Evolutionary conservation across 23 tunicate species (phyloP).

Genomic region (Trididemnum nubilum): DNA sequence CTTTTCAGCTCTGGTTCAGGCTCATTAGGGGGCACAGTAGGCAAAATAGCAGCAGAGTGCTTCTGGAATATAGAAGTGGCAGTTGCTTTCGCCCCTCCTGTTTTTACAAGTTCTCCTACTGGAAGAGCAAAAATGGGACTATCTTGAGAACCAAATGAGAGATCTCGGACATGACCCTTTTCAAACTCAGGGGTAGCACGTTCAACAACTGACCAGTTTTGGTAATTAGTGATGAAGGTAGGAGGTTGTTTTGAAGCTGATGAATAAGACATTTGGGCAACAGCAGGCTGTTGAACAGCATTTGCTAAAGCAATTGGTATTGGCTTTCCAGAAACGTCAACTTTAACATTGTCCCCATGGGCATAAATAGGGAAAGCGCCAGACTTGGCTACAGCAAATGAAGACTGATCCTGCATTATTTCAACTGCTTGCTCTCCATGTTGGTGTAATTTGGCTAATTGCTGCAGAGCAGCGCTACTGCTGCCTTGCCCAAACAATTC

Average conservation of each 20-base stretch:
- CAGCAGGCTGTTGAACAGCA: neutral
- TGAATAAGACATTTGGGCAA: neutral
- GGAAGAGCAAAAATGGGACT: conserved; percentile 40
- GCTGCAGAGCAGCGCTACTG: conserved; percentile 84
- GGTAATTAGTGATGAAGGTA: neutral
- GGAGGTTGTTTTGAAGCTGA: neutral
- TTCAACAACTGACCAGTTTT: conserved; percentile 37
- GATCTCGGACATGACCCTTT: conserved; percentile 25
- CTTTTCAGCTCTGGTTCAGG: conserved; percentile 67
- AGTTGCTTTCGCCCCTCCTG: neutral
- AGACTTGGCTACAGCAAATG: neutral
- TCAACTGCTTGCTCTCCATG: conserved; percentile 7
- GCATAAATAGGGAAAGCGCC: neutral
- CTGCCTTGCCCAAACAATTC: conserved; percentile 27
- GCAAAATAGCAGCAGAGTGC: neutral
- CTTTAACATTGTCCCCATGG: conserved; percentile 1
- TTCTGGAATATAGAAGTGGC: neutral
- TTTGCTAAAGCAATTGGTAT: neutral
- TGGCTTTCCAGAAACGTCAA: neutral
- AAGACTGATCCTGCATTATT: conserved; percentile 11
- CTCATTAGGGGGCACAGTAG: neutral
- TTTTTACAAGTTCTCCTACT: conserved; percentile 1
- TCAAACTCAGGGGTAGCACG: conserved; percentile 40
- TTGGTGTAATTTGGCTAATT: conserved; percentile 59
- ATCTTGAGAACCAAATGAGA: conserved; percentile 47